phyloP scores from a whole-genome alignment of 2,113 vertebrate species.

The Mormyrus lacerda region DNA sequence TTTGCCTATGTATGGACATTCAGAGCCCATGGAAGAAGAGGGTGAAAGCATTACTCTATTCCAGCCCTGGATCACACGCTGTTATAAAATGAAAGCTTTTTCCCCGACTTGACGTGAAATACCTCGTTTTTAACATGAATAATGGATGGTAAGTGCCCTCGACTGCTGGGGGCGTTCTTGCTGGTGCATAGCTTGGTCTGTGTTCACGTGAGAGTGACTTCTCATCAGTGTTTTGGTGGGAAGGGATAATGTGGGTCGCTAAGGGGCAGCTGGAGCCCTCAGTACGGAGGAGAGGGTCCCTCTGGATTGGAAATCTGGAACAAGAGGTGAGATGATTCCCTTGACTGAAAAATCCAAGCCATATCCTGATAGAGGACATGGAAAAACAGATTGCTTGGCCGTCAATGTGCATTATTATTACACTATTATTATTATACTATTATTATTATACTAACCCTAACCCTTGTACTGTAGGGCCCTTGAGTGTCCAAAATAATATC shows the following conservation, averaged over 20 bases:
- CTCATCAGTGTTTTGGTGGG: background rate
- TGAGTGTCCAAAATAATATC: background rate
- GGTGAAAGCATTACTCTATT: background rate
- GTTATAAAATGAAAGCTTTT: conserved; percentile 32
- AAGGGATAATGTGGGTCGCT: background rate
- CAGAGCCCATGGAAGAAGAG: background rate
- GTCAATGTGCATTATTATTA: background rate
- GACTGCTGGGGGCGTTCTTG: conserved; percentile 33
- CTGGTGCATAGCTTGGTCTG: conserved; percentile 22
- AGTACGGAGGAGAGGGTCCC: background rate
- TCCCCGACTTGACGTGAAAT: conserved; percentile 27
- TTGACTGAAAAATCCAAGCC: background rate
- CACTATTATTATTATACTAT: too few relatives aligned
- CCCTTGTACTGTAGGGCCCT: too few relatives aligned
- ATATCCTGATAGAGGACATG: background rate
- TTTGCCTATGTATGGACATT: background rate
- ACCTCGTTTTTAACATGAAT: conserved; percentile 44
- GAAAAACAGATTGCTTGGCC: background rate
- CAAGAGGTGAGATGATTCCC: background rate
- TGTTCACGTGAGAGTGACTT: background rate
- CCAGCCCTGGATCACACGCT: background rate
- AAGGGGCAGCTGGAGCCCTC: background rate
- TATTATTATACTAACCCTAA: too few relatives aligned
- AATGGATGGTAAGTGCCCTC: conserved; percentile 47
- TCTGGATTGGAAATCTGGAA: background rate